Evolutionary conservation across 1,140 invertebrate species (phyloP), one percentile per base, ranked within the genome.

Genomic region (Elymnias hypermnestra): DNA sequence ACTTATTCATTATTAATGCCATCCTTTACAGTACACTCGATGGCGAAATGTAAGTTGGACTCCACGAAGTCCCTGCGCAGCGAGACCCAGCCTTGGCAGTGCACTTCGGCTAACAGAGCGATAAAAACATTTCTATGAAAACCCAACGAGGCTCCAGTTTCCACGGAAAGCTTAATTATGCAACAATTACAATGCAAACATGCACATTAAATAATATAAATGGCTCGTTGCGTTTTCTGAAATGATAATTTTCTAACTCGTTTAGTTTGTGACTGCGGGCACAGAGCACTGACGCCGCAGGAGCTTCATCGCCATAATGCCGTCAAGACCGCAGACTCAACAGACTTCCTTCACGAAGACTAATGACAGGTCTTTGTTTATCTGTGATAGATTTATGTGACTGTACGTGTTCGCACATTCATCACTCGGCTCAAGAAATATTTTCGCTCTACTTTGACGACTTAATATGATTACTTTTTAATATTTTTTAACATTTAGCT

Each of bases 11-110:
- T n/a, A n/a, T n/a, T n/a, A n/a, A n/a, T n/a, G n/a, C n/a, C n/a
- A n/a, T n/a, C n/a, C n/a, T n/a, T n/a, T 22, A 22, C 21, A 22
- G 21, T 22, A 1, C 5, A 1, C 2, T 0, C 21, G 5, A 22
- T 50, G 15, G n/a, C n/a, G n/a, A n/a, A n/a, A n/a, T n/a, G n/a
- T n/a, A n/a, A n/a, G n/a, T n/a, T n/a, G n/a, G n/a, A n/a, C n/a
- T n/a, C n/a, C n/a, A n/a, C n/a, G n/a, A n/a, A n/a, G n/a, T n/a
- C n/a, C n/a, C n/a, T n/a, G n/a, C n/a, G n/a, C n/a, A n/a, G n/a
- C n/a, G n/a, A n/a, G n/a, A n/a, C n/a, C n/a, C 25, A 60, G 45
- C 61, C 66, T 70, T 70, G 60, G 53, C 55, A 57, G 25, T 60
- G 52, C 49, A 53, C 47, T 53, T 57, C 21, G 33, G 12, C 19